These are phyloP conservation scores for Chiridota heheva DNA, from an alignment of 35 echinoderm and acorn worm species.

Conservation along the genomic window DNA sequence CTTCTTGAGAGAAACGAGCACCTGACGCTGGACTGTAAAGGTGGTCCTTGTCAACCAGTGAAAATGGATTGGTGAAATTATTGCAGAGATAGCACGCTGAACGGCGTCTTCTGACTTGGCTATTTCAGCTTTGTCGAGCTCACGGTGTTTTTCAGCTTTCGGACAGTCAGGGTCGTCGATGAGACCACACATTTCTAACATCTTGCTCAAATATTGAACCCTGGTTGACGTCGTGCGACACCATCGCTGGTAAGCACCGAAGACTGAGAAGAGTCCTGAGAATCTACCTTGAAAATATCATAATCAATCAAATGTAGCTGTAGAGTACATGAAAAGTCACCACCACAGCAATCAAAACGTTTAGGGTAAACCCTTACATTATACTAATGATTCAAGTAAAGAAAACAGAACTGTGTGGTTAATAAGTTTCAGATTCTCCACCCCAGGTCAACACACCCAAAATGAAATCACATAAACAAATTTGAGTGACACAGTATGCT, in stretches of 20 bases:
- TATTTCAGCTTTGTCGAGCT: slow-evolving; percentile 47
- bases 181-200: slow-evolving; percentile 50
- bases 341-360: no score
- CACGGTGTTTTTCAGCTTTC: slow-evolving; percentile 55
- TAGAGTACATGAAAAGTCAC: background rate
- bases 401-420: no score
- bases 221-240: slow-evolving; percentile 40
- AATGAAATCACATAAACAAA: no score
- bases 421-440: no score
- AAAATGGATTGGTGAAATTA: slow-evolving; percentile 71
- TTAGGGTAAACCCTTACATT: no score
- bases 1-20: slow-evolving; percentile 20
- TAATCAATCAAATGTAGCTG: background rate
- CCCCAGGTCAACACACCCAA: no score
- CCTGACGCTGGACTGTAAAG: slow-evolving; percentile 44
- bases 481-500: background rate
- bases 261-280: slow-evolving; percentile 52
- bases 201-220: slow-evolving; percentile 30
- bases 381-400: no score
- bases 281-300: slow-evolving; percentile 54
- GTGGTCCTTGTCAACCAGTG: slow-evolving; percentile 29
- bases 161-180: background rate
- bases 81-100: slow-evolving; percentile 27
- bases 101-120: slow-evolving; percentile 56
- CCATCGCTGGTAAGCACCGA: slow-evolving; percentile 58